Base-by-base conservation (phyloP, 1,140 invertebrate genomes). In the Drosophila sulfurigaster region DNA sequence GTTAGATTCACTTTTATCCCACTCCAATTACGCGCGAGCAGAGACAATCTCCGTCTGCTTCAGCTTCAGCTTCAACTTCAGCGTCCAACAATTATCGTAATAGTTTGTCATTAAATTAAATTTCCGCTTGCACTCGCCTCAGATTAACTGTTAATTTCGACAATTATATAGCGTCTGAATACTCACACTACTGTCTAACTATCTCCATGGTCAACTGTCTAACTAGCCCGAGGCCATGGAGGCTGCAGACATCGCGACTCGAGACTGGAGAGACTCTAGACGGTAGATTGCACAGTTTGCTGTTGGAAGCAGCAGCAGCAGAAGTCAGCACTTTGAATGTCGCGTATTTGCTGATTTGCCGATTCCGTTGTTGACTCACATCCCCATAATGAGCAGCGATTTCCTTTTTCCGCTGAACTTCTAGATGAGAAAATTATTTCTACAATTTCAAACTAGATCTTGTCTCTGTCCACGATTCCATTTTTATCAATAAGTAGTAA, bases 141-240 rank as follows among this genome's bases (percentile, higher is more conserved):
- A 82, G 77, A 80, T 85, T 85, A 85, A 81, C 81, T 58, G 75
- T 80, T 86, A 79, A 87, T 82, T 86, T 87, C 64, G 71, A 87
- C 83, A 82, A 77, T 88, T 79, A 88, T 72, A 78, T 28, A 51
- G 13, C 48, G 28, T 72, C 32, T 46, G 38, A 32, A 32, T 57
- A 30, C 13, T 20, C 46, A 3, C 8, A 52, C 49, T 30, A 43
- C 35, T 8, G 32, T 6, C 51, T 35, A 54, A 35, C 51, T 52
- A 25, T 6, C 15, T 13, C 20, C 20, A 25, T 25, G 20, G 20
- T 25, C 20, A 25, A 43, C 35, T 8, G 32, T 6, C 51, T 35
- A 54, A 35, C 51, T 52, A 25, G 1, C 15, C 5, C 13, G n/a
- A 6, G 15, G 30, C 15, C 4, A 4, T n/a, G 15, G 1, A 60